Base-by-base conservation (phyloP, 2,888 invertebrate species). In the Spodoptera exigua region DNA sequence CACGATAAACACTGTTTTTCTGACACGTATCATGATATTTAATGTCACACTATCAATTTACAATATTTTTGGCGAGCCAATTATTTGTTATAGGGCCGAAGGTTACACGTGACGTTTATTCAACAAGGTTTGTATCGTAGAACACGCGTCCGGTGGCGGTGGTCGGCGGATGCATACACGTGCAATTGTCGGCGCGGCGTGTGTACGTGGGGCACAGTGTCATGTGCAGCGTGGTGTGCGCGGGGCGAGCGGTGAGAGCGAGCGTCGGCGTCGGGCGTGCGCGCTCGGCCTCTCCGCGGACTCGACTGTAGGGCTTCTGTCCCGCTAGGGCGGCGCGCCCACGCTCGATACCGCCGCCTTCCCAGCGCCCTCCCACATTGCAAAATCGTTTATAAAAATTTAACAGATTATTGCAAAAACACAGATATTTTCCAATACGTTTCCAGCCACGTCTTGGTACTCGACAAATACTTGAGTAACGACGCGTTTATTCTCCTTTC, bases 291-390 rank as follows among this genome's bases (percentile, higher is more conserved):
- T 86, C 83, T 82, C 84, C 82, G 81, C 88, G 82, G 81, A 88
- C 88, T 89, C 86, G 81, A 89, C 89, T 89, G 87, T 91, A 89
- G 92, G 91, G 91, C 92, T 92, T 89, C 92, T 72, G 81, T 78
- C 79, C 85, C 85, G 90, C 86, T 85, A 88, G 91, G 92, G 91
- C 91, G 92, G 89, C 92, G 90, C 92, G 88, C 92, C 92, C 90
- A 88, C 93, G 93, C 91, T 93, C 93, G 89, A 93, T 93, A 93
- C 89, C 88, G 89, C 89, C 89, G 90, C 90, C 92, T 88, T 83
- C 85, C 91, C 86, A 86, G 82, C 92, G 87, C 91, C 93, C 91
- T 89, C 92, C 92, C 89, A 89, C 90, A 87, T 90, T 89, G 88
- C 90, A 88, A 91, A 90, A 89, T 87, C 88, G 87, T 85, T 84